phyloP scores from a whole-genome alignment of 2,888 invertebrate species.

The Drosophila imparisetae region DNA sequence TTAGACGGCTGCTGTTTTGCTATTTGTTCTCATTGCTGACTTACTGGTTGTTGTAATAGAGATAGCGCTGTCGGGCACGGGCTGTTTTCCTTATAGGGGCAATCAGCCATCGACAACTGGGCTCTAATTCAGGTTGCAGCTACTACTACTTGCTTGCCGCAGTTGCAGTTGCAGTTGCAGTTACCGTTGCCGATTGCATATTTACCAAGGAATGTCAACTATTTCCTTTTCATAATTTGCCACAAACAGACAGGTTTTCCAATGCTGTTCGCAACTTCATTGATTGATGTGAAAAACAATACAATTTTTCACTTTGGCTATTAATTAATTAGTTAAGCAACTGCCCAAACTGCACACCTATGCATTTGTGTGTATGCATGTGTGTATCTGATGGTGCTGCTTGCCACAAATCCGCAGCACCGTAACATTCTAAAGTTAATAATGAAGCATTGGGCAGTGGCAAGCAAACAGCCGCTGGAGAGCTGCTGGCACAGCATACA shows the following conservation, averaged over 20 bases:
- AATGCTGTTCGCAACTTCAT: background rate
- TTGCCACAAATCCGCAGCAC: constrained; percentile 57
- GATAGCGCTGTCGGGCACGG: constrained; percentile 64
- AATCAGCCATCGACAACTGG: constrained; percentile 76
- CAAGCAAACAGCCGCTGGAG: constrained; percentile 46
- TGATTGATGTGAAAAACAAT: constrained; percentile 45
- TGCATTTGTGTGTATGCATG: background rate
- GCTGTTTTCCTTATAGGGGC: constrained; percentile 78
- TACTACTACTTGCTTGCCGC: constrained; percentile 32
- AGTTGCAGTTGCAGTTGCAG: constrained; percentile 66
- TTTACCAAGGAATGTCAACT: constrained; percentile 78
- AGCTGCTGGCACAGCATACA: constrained; percentile 32
- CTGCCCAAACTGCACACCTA: constrained; percentile 4
- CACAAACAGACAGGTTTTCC: constrained; percentile 56
- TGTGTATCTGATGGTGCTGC: constrained; percentile 1
- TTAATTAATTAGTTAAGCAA: constrained; percentile 63
- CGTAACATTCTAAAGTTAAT: constrained; percentile 65
- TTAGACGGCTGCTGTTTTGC: constrained; percentile 42
- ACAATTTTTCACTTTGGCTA: constrained; percentile 45
- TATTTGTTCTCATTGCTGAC: constrained; percentile 56
- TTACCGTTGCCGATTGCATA: constrained; percentile 75
- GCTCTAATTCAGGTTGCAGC: constrained; percentile 69
- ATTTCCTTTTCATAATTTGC: constrained; percentile 78
- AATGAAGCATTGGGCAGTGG: constrained; percentile 55
- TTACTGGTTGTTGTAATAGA: constrained; percentile 72